These are phyloP conservation scores for Zaprionus taronus DNA, from an alignment of 1,140 invertebrate genomes.

Conservation along the genomic window DNA sequence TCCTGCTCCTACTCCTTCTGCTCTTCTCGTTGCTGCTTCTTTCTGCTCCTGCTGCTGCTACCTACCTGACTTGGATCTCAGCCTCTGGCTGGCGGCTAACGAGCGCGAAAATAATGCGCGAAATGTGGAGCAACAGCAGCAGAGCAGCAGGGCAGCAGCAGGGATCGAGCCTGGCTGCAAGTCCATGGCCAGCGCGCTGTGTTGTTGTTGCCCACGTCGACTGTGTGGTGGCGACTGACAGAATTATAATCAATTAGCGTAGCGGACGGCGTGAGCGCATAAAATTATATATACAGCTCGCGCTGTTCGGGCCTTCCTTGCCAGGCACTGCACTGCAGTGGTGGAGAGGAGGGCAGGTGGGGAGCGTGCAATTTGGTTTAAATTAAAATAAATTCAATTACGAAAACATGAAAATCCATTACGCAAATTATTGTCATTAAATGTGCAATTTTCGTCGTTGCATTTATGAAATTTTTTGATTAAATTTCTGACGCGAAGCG, in stretches of 20 bases:
- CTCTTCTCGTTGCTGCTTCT: neutral
- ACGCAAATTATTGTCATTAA: conserved; percentile 82
- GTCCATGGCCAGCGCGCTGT: conserved; percentile 15
- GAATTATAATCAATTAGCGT: conserved; percentile 84
- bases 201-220: conserved; percentile 37
- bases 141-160: conserved; percentile 20
- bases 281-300: conserved; percentile 64
- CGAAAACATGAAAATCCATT: conserved; percentile 83
- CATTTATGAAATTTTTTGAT: conserved; percentile 77
- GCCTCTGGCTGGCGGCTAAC: conserved; percentile 52
- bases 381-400: conserved; percentile 84
- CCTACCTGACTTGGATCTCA: neutral
- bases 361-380: conserved; percentile 77
- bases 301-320: neutral
- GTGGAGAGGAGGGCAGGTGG: conserved; percentile 35
- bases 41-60: neutral
- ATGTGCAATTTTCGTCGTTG: conserved; percentile 70
- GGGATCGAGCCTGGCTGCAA: neutral
- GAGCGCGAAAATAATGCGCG: conserved; percentile 80
- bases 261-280: conserved; percentile 78
- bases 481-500: conserved; percentile 73
- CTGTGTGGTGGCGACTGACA: conserved; percentile 77
- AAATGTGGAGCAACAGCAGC: conserved; percentile 71
- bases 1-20: neutral
- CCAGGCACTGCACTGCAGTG: neutral